Base-by-base conservation (phyloP, 2,888 invertebrate genomes). In the Chloroclystis v-ata region DNA sequence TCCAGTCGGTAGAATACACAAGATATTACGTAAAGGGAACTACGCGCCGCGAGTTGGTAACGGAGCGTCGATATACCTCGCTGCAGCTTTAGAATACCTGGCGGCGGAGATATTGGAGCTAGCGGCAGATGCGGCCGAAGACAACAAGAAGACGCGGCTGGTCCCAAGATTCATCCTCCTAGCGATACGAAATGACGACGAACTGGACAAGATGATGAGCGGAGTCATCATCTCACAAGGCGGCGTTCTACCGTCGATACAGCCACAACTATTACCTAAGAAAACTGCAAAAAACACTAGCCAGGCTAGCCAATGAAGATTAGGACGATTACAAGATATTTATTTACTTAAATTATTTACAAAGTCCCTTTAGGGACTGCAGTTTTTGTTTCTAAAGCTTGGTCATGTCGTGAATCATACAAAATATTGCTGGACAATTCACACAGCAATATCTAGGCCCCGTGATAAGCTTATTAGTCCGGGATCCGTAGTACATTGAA, bases 51-150 rank as follows among this genome's bases (percentile, higher is more conserved):
- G 90, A 20, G 81, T 90, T 0, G 90, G 90, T 0, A 77, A 55
- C 1, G 89, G 89, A 0, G 89, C 90, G 0, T 80, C 90, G 0
- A 80, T 90, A 1, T 90, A 87, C 57, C 59, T 90, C 0, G 87
- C 90, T 0, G 90, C 90, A 4, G 91, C 90, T 0, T 68, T 92
- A 63, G 92, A 92, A 59, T 92, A 92, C 57, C 66, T 92, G 14
- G 89, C 92, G 0, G 93, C 93, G 11, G 93, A 94, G 80, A 90
- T 92, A 11, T 62, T 92, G 47, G 92, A 92, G 59, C 78, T 92
- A 62, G 90, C 92, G 0, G 86, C 90, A 0, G 90, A 91, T 49
- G 91, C 90, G 0, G 91, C 92, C 0, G 70, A 80, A 28, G 91
- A 93, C 44, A 92, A 92, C 69, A 91, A 92, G 56, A 94, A 93